Evolutionary conservation across 2,113 vertebrate species (phyloP).

Genomic region (Tachysurus vachellii): DNA sequence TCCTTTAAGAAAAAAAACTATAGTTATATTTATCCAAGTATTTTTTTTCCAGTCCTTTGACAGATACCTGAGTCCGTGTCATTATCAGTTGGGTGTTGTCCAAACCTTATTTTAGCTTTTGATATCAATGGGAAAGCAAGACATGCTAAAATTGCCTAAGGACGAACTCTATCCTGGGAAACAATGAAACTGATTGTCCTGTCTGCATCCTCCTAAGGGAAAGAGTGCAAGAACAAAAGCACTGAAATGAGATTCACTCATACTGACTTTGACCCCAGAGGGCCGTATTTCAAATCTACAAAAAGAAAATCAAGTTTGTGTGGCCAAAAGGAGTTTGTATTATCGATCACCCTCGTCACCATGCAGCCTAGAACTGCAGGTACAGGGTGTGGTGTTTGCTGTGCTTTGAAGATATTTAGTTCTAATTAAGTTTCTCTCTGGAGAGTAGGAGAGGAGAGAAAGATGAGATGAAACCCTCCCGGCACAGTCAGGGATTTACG

Average conservation of each 20-base stretch:
- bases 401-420: conserved; percentile 76
- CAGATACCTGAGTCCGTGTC: background rate
- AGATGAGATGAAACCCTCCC: conserved; percentile 53
- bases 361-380: conserved; percentile 59
- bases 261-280: background rate
- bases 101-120: background rate
- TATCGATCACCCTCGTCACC: conserved; percentile 61
- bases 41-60: background rate
- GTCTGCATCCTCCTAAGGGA: background rate
- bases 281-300: conserved; percentile 4
- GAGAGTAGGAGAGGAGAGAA: conserved; percentile 56
- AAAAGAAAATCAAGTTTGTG: conserved; percentile 49
- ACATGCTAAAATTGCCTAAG: background rate
- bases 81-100: background rate
- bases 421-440: conserved; percentile 76
- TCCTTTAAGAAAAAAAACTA: background rate
- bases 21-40: background rate
- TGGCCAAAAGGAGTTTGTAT: conserved; percentile 63
- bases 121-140: background rate
- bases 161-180: background rate
- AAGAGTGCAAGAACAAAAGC: conserved; percentile 10
- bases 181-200: background rate
- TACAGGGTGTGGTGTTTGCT: conserved; percentile 48
- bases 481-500: conserved; percentile 47
- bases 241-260: conserved; percentile 26